A percentile compares a stretch with the other conserved stretches of the same genome.
These are phyloP conservation scores for Corythaixoides concolor DNA, from an alignment of 2,113 vertebrate species.

Conservation along the genomic window DNA sequence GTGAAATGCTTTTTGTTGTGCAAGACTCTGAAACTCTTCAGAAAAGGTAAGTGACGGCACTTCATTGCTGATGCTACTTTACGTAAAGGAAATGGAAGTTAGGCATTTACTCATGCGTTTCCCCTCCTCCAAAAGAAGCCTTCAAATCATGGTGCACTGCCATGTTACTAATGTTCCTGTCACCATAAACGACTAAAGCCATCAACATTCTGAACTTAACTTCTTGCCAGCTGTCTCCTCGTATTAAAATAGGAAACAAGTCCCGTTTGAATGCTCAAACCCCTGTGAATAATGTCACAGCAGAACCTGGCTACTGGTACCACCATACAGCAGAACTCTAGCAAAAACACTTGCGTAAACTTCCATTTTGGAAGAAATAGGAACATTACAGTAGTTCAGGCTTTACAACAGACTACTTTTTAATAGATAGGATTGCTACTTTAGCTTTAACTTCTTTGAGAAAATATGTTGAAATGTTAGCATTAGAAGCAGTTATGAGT, in stretches of 20 bases:
- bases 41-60: neutral
- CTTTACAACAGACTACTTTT: neutral
- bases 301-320: neutral
- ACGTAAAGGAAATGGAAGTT: neutral
- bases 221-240: neutral
- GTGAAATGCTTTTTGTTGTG: fast-evolving
- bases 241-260: neutral
- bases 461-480: neutral
- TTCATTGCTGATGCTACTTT: neutral
- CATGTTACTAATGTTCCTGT: neutral
- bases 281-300: neutral
- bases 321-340: neutral
- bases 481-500: neutral
- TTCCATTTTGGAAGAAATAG: neutral
- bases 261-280: neutral
- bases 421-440: neutral
- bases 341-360: neutral
- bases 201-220: neutral
- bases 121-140: neutral
- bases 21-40: neutral
- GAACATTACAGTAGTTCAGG: neutral
- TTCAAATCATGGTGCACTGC: neutral
- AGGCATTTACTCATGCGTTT: neutral
- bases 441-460: neutral
- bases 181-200: neutral